Evolutionary conservation across 2,888 invertebrate species (phyloP).

Genomic region (Zhengitettix transpicula): DNA sequence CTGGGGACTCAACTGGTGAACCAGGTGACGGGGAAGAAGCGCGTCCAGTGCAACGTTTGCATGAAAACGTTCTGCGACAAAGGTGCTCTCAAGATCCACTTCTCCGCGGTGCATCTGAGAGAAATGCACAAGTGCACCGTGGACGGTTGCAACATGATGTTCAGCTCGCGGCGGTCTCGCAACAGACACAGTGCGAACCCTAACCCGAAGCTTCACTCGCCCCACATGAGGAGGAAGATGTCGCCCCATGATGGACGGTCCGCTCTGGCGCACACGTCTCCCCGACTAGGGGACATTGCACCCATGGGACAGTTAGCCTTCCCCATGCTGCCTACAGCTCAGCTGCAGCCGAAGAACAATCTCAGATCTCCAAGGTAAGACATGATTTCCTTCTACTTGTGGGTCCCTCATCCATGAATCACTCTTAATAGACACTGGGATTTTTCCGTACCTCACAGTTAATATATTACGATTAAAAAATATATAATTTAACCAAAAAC

Average conservation of each 20-base stretch:
- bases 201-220: constrained; percentile 93
- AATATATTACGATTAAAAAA: no score
- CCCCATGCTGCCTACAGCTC: constrained; percentile 43
- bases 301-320: constrained; percentile 60
- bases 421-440: no score
- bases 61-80: constrained; percentile 99
- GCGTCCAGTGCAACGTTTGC: constrained; percentile 96
- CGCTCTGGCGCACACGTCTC: constrained; percentile 60
- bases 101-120: constrained; percentile 92
- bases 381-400: no score
- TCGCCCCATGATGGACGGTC: constrained; percentile 87
- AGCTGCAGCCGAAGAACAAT: constrained; percentile 42
- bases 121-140: constrained; percentile 99
- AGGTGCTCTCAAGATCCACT: constrained; percentile 97
- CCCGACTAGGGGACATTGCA: constrained; percentile 40
- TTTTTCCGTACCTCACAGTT: no score
- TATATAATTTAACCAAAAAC: no score
- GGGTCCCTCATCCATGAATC: no score
- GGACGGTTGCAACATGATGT: constrained; percentile 98
- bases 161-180: constrained; percentile 86
- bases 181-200: constrained; percentile 97
- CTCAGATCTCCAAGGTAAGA: constrained; percentile 25
- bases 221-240: constrained; percentile 82
- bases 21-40: constrained; percentile 85
- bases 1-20: constrained; percentile 81